Evolutionary conservation across 2,888 invertebrate genomes (phyloP).

Genomic region (Sesia bembeciformis): DNA sequence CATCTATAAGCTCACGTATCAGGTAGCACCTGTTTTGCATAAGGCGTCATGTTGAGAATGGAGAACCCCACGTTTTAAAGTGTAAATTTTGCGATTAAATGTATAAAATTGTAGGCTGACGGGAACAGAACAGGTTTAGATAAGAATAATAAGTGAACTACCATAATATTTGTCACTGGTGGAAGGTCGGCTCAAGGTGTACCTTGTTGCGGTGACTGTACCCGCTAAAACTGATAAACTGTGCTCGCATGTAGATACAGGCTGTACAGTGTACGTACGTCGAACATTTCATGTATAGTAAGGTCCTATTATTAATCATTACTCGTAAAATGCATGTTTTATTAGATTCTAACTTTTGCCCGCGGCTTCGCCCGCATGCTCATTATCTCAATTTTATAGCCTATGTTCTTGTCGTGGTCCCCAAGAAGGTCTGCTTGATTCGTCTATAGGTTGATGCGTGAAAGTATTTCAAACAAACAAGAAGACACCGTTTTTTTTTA

Average conservation of each 20-base stretch:
- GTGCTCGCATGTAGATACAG: background rate
- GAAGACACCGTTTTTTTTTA: background rate
- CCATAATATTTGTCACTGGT: conserved; percentile 25
- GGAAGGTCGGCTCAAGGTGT: conserved; percentile 47
- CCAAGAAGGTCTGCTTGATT: no score
- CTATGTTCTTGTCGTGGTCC: no score
- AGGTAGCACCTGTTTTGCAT: conserved; percentile 74
- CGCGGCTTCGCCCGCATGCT: background rate
- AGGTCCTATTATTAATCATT: no score
- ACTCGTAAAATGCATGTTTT: background rate
- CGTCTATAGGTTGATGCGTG: no score
- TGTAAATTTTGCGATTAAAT: conserved; percentile 69
- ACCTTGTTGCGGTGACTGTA: conserved; percentile 15
- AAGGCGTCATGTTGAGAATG: conserved; percentile 66
- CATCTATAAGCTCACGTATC: conserved; percentile 48
- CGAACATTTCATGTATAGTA: no score
- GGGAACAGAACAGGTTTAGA: conserved; percentile 42
- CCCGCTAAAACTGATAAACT: background rate
- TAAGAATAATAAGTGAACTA: conserved; percentile 46
- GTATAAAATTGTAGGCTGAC: conserved; percentile 59
- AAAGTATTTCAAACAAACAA: background rate
- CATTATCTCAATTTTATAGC: no score
- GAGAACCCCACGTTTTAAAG: conserved; percentile 59
- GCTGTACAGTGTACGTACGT: no score
- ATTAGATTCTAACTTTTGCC: background rate